Conservation (phyloP, 1,140 invertebrate species). For the Pinna nobilis region DNA sequence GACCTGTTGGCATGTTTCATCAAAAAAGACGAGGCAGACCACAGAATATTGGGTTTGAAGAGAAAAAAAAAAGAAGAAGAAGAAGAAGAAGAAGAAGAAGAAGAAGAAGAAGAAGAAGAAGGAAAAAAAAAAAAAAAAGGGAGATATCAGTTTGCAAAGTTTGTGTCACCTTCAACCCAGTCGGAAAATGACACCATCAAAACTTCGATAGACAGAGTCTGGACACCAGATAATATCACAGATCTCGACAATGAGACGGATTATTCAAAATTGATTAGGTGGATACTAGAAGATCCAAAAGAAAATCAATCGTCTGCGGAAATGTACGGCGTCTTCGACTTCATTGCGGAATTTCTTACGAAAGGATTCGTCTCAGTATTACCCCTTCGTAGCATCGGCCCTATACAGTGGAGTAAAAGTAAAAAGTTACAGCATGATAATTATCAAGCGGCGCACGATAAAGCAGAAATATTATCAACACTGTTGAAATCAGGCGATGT, state of each 20-base stretch:
- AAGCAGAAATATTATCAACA: conserved; percentile 28
- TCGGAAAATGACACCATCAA: no score
- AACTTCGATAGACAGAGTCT: not conserved
- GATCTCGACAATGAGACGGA: not conserved
- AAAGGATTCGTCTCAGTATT: not conserved
- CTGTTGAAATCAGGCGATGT: not conserved
- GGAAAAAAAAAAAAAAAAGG: not conserved
- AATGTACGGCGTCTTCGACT: not conserved
- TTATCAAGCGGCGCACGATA: conserved; percentile 2
- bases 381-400: conserved; percentile 1
- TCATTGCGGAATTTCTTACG: not conserved
- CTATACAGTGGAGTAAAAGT: conserved; percentile 25
- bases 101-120: not conserved
- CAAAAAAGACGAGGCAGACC: not conserved
- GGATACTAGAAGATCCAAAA: not conserved
- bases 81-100: not conserved
- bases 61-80: not conserved
- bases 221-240: not conserved
- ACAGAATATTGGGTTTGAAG: not conserved
- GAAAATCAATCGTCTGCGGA: not conserved
- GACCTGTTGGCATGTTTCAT: not conserved
- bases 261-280: not conserved
- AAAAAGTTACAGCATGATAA: not conserved
- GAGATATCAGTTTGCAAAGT: no score
- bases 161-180: no score